Evolutionary conservation across 1,140 invertebrate species (phyloP).

Genomic region (Bombus difficillimus): DNA sequence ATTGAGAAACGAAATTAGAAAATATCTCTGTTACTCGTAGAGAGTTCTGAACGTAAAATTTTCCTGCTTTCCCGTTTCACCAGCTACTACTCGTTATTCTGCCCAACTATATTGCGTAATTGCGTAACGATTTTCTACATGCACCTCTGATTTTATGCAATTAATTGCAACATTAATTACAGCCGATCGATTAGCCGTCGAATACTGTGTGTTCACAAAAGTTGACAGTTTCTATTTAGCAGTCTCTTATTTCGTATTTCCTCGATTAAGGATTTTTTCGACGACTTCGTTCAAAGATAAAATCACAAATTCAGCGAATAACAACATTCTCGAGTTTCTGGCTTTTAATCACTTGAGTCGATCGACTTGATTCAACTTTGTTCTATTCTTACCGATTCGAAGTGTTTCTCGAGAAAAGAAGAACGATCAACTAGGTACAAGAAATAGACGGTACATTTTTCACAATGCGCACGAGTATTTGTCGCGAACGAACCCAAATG

Average conservation of each 20-base stretch:
- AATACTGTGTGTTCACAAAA: no score
- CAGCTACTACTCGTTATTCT: not conserved
- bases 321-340: not conserved
- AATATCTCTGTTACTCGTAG: not conserved
- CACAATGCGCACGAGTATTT: not conserved
- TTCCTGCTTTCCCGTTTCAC: not conserved
- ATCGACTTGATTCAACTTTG: no score
- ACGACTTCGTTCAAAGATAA: not conserved
- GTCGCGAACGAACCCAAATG: not conserved
- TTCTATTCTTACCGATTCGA: not conserved
- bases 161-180: slow-evolving; percentile 9
- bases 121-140: slow-evolving; percentile 1
- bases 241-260: not conserved
- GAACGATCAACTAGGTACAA: not conserved
- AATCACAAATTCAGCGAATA: not conserved
- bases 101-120: slow-evolving; percentile 13
- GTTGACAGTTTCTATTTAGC: not conserved
- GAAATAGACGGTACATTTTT: not conserved
- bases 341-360: no score
- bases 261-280: not conserved
- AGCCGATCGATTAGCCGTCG: not conserved
- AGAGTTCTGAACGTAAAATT: slow-evolving; percentile 1
- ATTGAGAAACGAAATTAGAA: not conserved
- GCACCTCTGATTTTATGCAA: slow-evolving; percentile 5
- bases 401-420: no score